Conservation (phyloP, 92 coral and sea anemone species). For the Phenganax marumi region DNA sequence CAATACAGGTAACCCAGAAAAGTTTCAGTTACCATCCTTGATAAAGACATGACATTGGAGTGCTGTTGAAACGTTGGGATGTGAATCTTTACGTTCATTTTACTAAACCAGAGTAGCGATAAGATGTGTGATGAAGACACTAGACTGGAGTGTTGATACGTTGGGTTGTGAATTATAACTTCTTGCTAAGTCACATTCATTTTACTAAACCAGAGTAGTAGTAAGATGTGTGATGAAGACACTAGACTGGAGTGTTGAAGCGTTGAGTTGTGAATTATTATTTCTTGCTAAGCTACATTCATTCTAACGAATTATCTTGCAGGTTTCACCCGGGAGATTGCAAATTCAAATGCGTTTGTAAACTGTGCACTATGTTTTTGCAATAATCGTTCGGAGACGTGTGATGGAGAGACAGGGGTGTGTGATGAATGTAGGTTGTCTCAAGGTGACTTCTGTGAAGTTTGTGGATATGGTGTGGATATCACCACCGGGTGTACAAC, state of each 20-base stretch:
- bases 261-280: no score
- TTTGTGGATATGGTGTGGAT: slow-evolving; percentile 76
- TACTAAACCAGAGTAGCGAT: no score
- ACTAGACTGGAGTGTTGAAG: neutral
- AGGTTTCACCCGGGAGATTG: slow-evolving; percentile 36
- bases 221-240: no score
- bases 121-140: no score
- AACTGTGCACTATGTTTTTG: slow-evolving; percentile 74
- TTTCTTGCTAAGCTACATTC: slow-evolving; percentile 1
- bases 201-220: no score
- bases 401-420: slow-evolving; percentile 73
- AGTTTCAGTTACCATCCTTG: neutral
- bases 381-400: slow-evolving; percentile 68
- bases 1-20: slow-evolving; percentile 60
- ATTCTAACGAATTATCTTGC: neutral
- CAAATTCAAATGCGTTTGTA: slow-evolving; percentile 41
- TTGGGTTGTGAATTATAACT: no score
- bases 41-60: no score
- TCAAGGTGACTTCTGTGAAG: slow-evolving; percentile 70
- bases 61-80: neutral
- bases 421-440: slow-evolving; percentile 84
- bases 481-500: slow-evolving; percentile 71
- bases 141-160: no score
- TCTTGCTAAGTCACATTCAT: no score
- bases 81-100: no score